Evolutionary conservation across 2,888 invertebrate species (phyloP).

Genomic region (Drosophila atripex): DNA sequence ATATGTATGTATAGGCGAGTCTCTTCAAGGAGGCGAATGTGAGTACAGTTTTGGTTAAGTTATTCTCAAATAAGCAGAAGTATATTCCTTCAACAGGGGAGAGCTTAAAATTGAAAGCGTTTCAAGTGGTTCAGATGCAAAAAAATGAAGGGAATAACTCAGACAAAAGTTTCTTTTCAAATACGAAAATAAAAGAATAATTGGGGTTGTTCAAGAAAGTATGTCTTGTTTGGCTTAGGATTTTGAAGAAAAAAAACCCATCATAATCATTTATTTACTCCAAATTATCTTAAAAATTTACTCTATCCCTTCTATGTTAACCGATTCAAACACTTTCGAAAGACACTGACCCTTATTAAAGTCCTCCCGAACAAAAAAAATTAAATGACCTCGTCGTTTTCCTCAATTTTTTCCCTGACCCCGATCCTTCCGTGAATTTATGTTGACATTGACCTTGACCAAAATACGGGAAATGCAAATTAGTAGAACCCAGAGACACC

Average conservation of each 20-base stretch:
- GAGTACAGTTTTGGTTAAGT: conserved; percentile 51
- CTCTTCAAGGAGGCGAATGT: conserved; percentile 37
- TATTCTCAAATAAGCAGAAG: conserved; percentile 1
- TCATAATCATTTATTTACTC: not conserved
- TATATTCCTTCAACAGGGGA: conserved; percentile 1
- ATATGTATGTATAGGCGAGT: conserved; percentile 13
- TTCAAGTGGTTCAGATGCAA: conserved; percentile 12
- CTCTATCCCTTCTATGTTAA: not conserved
- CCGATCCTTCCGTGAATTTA: conserved; percentile 53
- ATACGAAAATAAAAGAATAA: conserved; percentile 3
- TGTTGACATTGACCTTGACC: conserved; percentile 75
- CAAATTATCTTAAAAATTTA: no score
- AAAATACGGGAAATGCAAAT: conserved; percentile 68
- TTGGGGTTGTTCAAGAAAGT: conserved; percentile 1
- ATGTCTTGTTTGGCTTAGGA: not conserved
- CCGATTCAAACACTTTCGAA: not conserved
- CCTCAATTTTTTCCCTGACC: conserved; percentile 36
- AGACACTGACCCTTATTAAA: conserved; percentile 2
- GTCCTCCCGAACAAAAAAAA: not conserved
- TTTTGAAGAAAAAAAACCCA: not conserved
- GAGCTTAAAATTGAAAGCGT: conserved; percentile 13
- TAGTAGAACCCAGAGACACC: conserved; percentile 52
- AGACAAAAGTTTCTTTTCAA: conserved; percentile 9
- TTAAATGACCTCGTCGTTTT: not conserved
- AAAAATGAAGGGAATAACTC: not conserved